Evolutionary conservation across 2,113 vertebrate species (phyloP).

Genomic region (Mobula birostris): DNA sequence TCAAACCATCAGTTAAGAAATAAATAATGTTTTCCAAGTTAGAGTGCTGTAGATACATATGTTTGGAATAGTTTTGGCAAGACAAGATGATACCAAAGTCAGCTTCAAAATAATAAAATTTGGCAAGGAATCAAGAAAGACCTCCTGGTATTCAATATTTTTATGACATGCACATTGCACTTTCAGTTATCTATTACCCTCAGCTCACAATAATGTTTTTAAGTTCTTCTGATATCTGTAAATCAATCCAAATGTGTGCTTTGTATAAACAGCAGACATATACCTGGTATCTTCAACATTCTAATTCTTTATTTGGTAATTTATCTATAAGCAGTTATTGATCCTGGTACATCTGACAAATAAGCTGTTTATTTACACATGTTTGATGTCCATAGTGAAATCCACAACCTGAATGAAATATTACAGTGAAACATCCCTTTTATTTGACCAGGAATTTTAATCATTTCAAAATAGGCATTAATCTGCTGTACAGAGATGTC

Average conservation of each 20-base stretch:
- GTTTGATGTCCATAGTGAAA: background rate
- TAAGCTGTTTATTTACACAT: background rate
- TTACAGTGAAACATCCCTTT: background rate
- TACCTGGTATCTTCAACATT: background rate
- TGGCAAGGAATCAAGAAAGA: background rate
- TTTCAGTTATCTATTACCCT: conserved; percentile 17
- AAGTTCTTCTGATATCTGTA: conserved; percentile 17
- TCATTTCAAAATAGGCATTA: background rate
- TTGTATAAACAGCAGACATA: background rate
- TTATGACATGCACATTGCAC: background rate
- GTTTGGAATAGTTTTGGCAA: background rate
- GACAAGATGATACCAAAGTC: background rate
- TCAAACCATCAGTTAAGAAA: background rate
- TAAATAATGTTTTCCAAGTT: background rate
- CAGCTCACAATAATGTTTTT: conserved; percentile 21
- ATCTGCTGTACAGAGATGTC: background rate
- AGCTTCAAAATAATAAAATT: background rate
- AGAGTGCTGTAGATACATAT: background rate
- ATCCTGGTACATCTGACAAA: background rate
- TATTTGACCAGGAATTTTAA: background rate
- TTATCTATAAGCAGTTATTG: background rate
- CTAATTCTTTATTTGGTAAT: background rate
- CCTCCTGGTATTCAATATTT: conserved; percentile 14
- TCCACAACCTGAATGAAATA: background rate
- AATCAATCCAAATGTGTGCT: background rate